phyloP scores from a whole-genome alignment of 2,888 invertebrate genomes.

The Gymnocheta viridis region DNA sequence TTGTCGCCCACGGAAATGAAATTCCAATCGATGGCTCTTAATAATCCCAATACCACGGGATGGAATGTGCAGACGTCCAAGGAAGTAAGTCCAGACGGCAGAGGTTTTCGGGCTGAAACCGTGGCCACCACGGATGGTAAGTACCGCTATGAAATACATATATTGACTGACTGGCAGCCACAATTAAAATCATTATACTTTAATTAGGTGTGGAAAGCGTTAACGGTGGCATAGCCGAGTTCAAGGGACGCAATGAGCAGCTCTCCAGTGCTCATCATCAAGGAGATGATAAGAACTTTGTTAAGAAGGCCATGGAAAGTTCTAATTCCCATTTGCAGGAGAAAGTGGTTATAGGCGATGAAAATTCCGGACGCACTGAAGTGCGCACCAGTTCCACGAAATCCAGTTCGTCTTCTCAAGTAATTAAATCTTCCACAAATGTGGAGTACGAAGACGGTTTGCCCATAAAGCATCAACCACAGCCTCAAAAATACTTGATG shows the following conservation, averaged over 20 bases:
- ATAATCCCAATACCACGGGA: slow-evolving; percentile 83
- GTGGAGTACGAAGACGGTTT: slow-evolving; percentile 74
- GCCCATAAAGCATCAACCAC: slow-evolving; percentile 48
- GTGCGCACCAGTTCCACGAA: slow-evolving; percentile 80
- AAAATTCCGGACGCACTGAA: slow-evolving; percentile 82
- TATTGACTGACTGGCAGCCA: neutral
- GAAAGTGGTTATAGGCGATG: slow-evolving; percentile 83
- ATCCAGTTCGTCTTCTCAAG: slow-evolving; percentile 78
- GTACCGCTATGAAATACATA: slow-evolving; percentile 50
- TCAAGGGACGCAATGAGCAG: slow-evolving; percentile 86
- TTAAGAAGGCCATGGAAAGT: slow-evolving; percentile 82
- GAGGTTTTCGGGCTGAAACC: slow-evolving; percentile 84
- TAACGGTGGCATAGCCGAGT: slow-evolving; percentile 86
- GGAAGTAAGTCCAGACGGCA: slow-evolving; percentile 86
- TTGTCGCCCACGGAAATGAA: slow-evolving; percentile 86
- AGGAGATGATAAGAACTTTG: slow-evolving; percentile 84
- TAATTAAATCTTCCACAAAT: slow-evolving; percentile 78
- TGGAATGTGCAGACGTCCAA: slow-evolving; percentile 87
- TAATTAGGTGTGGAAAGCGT: slow-evolving; percentile 84
- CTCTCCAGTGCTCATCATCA: slow-evolving; percentile 83
- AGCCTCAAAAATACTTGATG: slow-evolving; percentile 71
- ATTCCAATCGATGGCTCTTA: slow-evolving; percentile 78
- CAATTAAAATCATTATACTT: neutral
- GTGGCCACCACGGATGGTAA: slow-evolving; percentile 86
- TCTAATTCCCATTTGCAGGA: slow-evolving; percentile 83